These are phyloP conservation scores for Macropis europaea DNA, from an alignment of 2,888 invertebrate species.

Conservation along the genomic window DNA sequence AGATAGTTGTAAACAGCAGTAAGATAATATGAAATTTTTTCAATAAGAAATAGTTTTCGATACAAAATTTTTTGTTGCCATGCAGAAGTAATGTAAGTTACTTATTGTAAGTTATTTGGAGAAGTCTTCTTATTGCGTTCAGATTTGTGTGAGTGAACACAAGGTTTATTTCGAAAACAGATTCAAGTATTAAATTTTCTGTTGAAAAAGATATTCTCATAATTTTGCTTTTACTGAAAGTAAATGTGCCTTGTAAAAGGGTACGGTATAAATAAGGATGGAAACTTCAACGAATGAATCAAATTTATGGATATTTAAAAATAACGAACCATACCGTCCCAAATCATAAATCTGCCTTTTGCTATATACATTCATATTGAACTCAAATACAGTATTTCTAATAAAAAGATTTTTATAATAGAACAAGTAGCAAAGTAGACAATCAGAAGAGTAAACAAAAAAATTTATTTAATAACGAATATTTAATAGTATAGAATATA, in stretches of 20 bases:
- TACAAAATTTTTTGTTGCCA: slow-evolving; percentile 25
- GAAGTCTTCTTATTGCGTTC: neutral
- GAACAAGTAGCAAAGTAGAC: slow-evolving; percentile 28
- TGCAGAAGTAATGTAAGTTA: slow-evolving; percentile 22
- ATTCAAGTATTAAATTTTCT: neutral
- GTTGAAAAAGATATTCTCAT: neutral
- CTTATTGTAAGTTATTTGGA: slow-evolving; percentile 13
- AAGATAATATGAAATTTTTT: slow-evolving; percentile 35
- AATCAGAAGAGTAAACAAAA: slow-evolving; percentile 39
- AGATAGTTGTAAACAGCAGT: slow-evolving; percentile 85
- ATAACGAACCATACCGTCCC: slow-evolving; percentile 50
- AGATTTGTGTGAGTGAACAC: neutral
- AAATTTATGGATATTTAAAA: neutral
- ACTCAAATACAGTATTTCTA: slow-evolving; percentile 11
- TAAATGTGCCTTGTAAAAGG: slow-evolving; percentile 55
- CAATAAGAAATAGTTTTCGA: slow-evolving; percentile 13
- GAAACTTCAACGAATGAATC: neutral
- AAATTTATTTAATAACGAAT: slow-evolving; percentile 10
- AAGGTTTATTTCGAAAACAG: neutral
- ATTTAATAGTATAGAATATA: slow-evolving; percentile 20
- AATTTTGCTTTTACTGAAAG: slow-evolving; percentile 21
- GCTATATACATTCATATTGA: slow-evolving; percentile 4
- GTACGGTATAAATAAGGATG: slow-evolving; percentile 39
- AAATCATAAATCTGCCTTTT: slow-evolving; percentile 45
- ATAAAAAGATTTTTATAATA: slow-evolving; percentile 16